Base-by-base conservation (phyloP, 2,113 vertebrate genomes). In the Gobius niger region DNA sequence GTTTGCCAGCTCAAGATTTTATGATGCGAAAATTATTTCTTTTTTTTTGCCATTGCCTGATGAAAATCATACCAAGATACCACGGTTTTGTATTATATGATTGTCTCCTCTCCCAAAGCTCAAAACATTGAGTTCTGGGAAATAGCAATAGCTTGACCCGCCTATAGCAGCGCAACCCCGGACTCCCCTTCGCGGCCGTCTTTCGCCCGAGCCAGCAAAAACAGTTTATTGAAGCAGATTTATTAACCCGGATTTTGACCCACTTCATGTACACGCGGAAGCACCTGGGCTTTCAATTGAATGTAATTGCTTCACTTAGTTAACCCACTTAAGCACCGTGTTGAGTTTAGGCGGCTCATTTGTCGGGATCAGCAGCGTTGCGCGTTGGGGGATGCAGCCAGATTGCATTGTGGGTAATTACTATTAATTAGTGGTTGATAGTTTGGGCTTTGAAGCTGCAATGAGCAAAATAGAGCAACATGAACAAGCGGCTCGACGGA, bases 251-350 rank as follows among this genome's bases (percentile, higher is more conserved):
- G 73, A 47, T 50, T 89, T 85, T 87, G 78, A 88, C 88, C 84
- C 85, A 82, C 47, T 85, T 87, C 70, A 76, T 82, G 80, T 59
- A 63, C 68, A 61, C 81, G 77, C 64, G 69, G 71, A 84, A 90
- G 88, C 87, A 93, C 87, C 89, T 91, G 90, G 85, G 77, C 68
- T 67, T 87, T 84, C 82, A 80, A 90, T 90, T 85, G 76, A 82
- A 85, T 89, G 66, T 90, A 91, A 92, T 91, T 91, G 87, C 88
- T 82, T 85, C 86, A 87, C 85, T 88, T 85, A 84, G 85, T 91
- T 89, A 83, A 84, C 82, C 85, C 80, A 80, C 86, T 89, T 85
- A 84, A 89, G 78, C 79, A 65, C 81, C 76, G 56, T 70, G 81
- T 87, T 82, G 82, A 77, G 85, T 87, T 85, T 68, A 70, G 69